Base-by-base conservation (phyloP, 2,113 vertebrate species). In the Heterotis niloticus region DNA sequence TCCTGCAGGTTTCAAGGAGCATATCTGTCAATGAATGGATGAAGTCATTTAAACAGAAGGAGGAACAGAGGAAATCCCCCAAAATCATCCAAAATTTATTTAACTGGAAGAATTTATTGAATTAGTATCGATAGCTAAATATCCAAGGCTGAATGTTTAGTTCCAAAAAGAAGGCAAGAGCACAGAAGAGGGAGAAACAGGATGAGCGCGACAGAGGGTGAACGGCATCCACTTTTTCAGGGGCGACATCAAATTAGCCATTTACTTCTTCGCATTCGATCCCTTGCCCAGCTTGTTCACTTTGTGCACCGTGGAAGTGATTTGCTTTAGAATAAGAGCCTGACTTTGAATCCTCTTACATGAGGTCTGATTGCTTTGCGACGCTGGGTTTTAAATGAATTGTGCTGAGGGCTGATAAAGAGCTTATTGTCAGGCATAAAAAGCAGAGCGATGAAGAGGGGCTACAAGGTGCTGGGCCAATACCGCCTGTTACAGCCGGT, bases 271-370 rank as follows among this genome's bases (percentile, higher is more conserved):
- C 81, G 78, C 71, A 44, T 77, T 84, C 85, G 85, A 81, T 84
- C 88, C 81, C 85, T 91, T 85, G 87, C 82, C 81, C 88, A 84
- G 87, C 87, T 87, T 91, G 87, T 85, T 85, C 65, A 85, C 23
- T 77, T 83, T 82, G 86, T 86, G 90, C 86, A 89, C 89, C 91
- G 91, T 92, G 91, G 88, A 91, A 92, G 91, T 92, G 86, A 87
- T 92, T 92, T 92, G 90, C 88, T 89, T 87, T 92, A 93, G 91
- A 92, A 93, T 91, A 93, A 93, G 90, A 91, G 88, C 88, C 89
- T 89, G 91, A 92, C 90, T 92, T 91, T 92, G 92, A 93, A 93
- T 93, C 92, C 91, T 92, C 90, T 93, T 92, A 92, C 92, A 92
- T 92, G 92, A 90, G 89, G 90, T 92, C 88, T 93, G 92, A 92